Evolutionary conservation across 2,113 vertebrate species (phyloP), one percentile per base, ranked within the genome.

Genomic region (Ochotona princeps): DNA sequence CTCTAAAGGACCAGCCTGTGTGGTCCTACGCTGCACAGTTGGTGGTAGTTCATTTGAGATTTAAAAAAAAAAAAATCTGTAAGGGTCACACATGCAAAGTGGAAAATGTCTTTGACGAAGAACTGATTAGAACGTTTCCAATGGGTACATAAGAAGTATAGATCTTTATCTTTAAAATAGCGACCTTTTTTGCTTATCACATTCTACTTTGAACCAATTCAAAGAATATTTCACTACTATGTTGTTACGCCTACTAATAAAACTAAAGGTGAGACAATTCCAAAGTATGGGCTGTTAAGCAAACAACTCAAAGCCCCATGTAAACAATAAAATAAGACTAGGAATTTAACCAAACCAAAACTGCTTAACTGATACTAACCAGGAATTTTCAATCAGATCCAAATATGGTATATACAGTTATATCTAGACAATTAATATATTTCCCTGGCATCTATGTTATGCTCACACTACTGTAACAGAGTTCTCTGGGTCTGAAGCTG

Each of bases 181-280:
- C 35, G 51, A 83, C 3, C 69, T 65, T 74, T 28, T 66, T 81
- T 49, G 75, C 51, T 44, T 63, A 18, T 23, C 3, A 57, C 6
- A 54, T 73, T 73, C 8, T 28, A 63, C 49, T 63, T 90, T 88
- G 20, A 87, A 87, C 83, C 30, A 89, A 23, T 89, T 78, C 35
- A 90, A 93, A 51, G 7, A 1, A 35, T 80, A 67, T 26, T 57
- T 79, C 57, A 66, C 21, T 60, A 69, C 38, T 83, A 30, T 81
- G 57, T 63, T 17, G 13, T 69, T 49, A 74, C 76, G 23, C 30
- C 49, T 65, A 84, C 6, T 30, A 38, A 54, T 72, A 44, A 28
- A 26, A 72, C 30, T 57, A 57, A 65, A 11, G 7, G 23, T 63
- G 44, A 79, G 28, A 51, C 8, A n/a, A 5, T 38, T 73, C 26